phyloP scores from a whole-genome alignment of 2,113 vertebrate species.

The Climacteris rufus region DNA sequence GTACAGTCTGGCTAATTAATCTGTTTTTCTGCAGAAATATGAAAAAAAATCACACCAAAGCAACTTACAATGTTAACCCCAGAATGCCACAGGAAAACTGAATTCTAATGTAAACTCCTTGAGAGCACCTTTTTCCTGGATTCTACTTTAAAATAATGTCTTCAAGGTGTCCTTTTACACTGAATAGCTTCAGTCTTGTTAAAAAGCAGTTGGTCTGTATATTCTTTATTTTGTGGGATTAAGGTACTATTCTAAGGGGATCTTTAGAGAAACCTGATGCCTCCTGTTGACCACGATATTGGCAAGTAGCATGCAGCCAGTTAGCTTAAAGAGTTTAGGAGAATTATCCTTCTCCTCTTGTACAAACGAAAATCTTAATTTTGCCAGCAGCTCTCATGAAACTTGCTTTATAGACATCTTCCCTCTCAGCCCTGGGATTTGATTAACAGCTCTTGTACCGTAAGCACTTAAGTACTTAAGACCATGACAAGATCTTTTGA shows the following conservation, averaged over 20 bases:
- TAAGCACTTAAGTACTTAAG: not conserved
- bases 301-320: not conserved
- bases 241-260: not conserved
- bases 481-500: constrained; percentile 19
- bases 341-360: not conserved
- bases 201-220: constrained; percentile 3
- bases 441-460: not conserved
- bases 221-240: not conserved
- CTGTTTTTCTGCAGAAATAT: not conserved
- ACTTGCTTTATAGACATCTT: not conserved
- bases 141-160: not conserved
- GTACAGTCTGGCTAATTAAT: not conserved
- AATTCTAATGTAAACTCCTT: not conserved
- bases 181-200: not conserved
- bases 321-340: not conserved
- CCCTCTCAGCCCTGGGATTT: not conserved
- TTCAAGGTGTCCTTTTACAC: not conserved
- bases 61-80: not conserved
- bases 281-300: not conserved
- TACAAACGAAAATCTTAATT: not conserved
- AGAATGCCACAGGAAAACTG: not conserved
- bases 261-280: not conserved
- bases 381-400: not conserved
- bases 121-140: not conserved
- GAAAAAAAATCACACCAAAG: not conserved